A percentile compares a stretch with the other conserved stretches of the same genome.
phyloP scores from a whole-genome alignment of 2,888 invertebrate species.

The Nineta flava region DNA sequence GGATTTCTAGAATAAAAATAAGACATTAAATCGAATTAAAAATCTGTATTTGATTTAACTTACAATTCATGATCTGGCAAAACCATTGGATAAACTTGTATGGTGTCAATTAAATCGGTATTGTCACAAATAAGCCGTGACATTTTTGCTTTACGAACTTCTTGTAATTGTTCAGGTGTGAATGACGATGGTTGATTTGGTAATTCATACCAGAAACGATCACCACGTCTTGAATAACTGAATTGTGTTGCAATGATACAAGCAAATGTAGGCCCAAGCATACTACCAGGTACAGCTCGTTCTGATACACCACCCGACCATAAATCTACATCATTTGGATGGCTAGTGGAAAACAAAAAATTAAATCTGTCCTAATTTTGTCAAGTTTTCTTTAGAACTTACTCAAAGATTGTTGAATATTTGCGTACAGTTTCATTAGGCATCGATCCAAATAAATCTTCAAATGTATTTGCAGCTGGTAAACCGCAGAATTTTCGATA shows the following conservation, averaged over 20 bases:
- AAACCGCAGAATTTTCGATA: constrained; percentile 83
- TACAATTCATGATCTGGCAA: constrained; percentile 86
- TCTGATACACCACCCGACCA: constrained; percentile 94
- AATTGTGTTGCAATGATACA: constrained; percentile 90
- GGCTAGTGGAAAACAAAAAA: constrained; percentile 30
- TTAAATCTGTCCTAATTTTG: not conserved
- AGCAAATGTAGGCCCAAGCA: constrained; percentile 88
- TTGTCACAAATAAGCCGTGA: constrained; percentile 82
- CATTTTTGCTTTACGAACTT: constrained; percentile 64
- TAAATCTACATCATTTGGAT: constrained; percentile 81
- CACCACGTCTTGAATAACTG: constrained; percentile 73
- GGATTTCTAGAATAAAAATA: constrained; percentile 53
- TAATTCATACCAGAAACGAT: constrained; percentile 90
- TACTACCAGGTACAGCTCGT: constrained; percentile 72
- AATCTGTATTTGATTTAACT: constrained; percentile 26
- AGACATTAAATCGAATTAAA: not conserved
- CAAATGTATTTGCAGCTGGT: constrained; percentile 58
- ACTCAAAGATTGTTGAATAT: constrained; percentile 73
- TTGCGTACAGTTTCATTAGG: constrained; percentile 71
- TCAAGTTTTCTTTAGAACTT: constrained; percentile 20
- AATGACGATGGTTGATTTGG: constrained; percentile 85
- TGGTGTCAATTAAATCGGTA: constrained; percentile 79
- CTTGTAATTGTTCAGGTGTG: constrained; percentile 69
- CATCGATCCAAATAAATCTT: constrained; percentile 74
- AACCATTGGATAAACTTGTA: constrained; percentile 84